Evolutionary conservation across 2,888 invertebrate species (phyloP).

Genomic region (Lepidonotus clava): DNA sequence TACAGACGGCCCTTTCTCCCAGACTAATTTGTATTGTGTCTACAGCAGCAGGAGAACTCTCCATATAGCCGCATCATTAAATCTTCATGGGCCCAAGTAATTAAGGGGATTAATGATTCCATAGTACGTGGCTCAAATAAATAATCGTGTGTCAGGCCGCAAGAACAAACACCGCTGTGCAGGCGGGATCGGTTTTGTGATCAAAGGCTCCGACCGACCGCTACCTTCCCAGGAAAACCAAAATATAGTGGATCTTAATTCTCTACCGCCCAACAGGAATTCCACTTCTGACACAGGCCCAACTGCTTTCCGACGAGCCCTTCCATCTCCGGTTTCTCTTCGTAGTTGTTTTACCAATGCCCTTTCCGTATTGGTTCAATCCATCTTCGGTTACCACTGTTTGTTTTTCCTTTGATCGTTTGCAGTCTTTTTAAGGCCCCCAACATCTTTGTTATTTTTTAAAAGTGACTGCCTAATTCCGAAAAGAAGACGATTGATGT

Average conservation of each 20-base stretch:
- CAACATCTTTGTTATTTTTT: slow-evolving; percentile 12
- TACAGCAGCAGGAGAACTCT: neutral
- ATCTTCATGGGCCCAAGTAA: neutral
- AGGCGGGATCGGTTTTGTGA: neutral
- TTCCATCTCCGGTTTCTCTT: neutral
- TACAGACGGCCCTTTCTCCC: neutral
- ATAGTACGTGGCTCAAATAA: slow-evolving; percentile 23
- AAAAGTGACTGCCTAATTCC: too few relatives aligned
- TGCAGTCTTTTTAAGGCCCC: neutral
- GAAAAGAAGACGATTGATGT: too few relatives aligned
- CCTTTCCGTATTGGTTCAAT: slow-evolving; percentile 6
- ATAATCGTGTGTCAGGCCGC: neutral
- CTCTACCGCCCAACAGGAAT: neutral
- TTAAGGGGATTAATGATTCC: slow-evolving; percentile 31
- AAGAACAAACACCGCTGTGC: neutral
- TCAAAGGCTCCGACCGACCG: slow-evolving; percentile 1
- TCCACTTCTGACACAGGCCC: slow-evolving; percentile 4
- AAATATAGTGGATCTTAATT: neutral
- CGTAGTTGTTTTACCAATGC: neutral
- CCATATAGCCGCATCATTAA: slow-evolving; percentile 13
- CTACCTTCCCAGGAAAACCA: neutral
- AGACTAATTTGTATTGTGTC: neutral
- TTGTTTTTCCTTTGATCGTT: slow-evolving; percentile 5
- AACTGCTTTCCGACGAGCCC: neutral
- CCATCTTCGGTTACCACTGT: slow-evolving; percentile 8